Percentiles rank a stretch among this genome's conserved stretches.
Conservation (phyloP, 2,888 invertebrate genomes). For the Nemapogon koenigi region DNA sequence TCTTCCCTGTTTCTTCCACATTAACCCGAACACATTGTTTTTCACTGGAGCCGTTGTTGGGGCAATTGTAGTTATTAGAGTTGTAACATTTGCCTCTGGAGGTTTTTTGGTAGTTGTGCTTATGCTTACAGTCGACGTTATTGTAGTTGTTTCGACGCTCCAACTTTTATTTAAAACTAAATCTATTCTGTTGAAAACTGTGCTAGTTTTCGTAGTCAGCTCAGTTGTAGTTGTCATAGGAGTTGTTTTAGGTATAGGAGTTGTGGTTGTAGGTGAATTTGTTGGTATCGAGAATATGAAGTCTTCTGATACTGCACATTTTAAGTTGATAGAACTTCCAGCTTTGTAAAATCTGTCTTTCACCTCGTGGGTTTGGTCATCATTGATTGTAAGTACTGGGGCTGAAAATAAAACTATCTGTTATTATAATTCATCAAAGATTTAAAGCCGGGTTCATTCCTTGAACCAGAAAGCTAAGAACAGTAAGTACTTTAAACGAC, state of each 20-base stretch:
- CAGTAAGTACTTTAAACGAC: too few species aligned
- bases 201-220: slow-evolving; percentile 46
- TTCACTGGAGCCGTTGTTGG: slow-evolving; percentile 33
- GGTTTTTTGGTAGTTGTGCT: slow-evolving; percentile 42
- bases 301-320: slow-evolving; percentile 62
- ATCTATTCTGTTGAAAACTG: slow-evolving; percentile 56
- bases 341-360: slow-evolving; percentile 77
- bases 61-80: slow-evolving; percentile 27
- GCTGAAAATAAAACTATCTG: slow-evolving; percentile 56
- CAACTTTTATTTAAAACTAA: slow-evolving; percentile 59
- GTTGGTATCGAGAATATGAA: slow-evolving; percentile 35
- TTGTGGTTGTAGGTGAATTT: slow-evolving; percentile 31
- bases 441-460: too few species aligned
- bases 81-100: slow-evolving; percentile 31
- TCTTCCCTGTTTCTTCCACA: slow-evolving; percentile 57
- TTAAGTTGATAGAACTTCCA: slow-evolving; percentile 75
- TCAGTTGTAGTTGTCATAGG: slow-evolving; percentile 44
- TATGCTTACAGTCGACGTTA: slow-evolving; percentile 50
- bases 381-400: slow-evolving; percentile 73
- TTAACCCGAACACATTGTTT: slow-evolving; percentile 52
- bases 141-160: slow-evolving; percentile 55
- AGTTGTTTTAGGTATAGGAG: slow-evolving; percentile 32
- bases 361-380: slow-evolving; percentile 73
- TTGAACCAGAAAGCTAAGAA: too few species aligned
- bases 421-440: too few species aligned